Percentiles rank a stretch among this genome's conserved stretches.
Conservation (phyloP, 2,797 vertebrate species). For the Austrolebias charrua region DNA sequence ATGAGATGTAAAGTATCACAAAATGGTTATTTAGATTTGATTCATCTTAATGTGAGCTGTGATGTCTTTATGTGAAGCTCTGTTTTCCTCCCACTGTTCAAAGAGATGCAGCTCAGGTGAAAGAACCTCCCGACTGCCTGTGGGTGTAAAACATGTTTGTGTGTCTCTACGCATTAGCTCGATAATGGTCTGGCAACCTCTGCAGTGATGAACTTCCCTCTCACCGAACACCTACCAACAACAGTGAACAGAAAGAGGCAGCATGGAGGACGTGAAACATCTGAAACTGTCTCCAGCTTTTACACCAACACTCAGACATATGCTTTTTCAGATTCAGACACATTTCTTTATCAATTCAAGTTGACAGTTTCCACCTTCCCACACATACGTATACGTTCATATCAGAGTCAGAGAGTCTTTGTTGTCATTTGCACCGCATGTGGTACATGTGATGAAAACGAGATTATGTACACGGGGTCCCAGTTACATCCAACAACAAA, state of each 20-base stretch:
- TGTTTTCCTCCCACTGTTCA: conserved; percentile 28
- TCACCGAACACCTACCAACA: conserved; percentile 26
- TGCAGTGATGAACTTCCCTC: conserved; percentile 25
- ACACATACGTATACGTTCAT: no score
- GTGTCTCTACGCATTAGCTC: conserved; percentile 33
- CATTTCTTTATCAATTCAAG: no score
- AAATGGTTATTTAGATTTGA: background rate
- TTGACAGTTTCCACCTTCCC: no score
- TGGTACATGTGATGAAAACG: no score
- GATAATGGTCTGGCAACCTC: conserved; percentile 20
- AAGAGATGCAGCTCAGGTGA: conserved; percentile 36
- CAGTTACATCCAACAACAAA: no score
- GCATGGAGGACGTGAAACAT: background rate
- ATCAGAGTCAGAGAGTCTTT: no score
- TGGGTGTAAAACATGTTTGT: conserved; percentile 23
- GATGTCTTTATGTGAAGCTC: conserved; percentile 10
- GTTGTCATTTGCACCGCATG: no score
- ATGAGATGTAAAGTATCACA: conserved; percentile 15
- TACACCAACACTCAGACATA: background rate
- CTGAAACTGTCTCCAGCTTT: background rate
- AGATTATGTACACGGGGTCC: no score
- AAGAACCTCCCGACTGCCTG: conserved; percentile 29
- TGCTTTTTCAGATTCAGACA: no score
- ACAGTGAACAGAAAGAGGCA: conserved; percentile 1
- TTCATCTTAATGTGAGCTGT: background rate